Percentiles rank a stretch among this genome's conserved stretches.
These are phyloP conservation scores for Stenopsyche tienmushanensis DNA, from an alignment of 1,140 invertebrate genomes.

Conservation along the genomic window DNA sequence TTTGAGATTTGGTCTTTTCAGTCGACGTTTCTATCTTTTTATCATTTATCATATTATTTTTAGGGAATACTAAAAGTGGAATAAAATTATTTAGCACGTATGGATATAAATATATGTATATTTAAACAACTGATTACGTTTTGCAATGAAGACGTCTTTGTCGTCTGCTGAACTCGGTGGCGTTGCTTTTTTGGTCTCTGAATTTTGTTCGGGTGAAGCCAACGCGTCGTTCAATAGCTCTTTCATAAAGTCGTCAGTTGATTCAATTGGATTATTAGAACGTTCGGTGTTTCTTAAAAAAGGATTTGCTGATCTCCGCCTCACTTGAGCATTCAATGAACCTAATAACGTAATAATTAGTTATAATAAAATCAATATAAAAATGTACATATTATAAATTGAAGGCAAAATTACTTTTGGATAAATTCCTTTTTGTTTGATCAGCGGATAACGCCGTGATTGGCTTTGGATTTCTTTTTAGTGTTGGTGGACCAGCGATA, in stretches of 20 bases:
- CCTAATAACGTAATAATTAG: background rate
- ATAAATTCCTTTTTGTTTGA: conserved; percentile 26
- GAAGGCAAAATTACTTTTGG: conserved; percentile 13
- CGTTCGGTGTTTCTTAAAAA: background rate
- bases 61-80: no score
- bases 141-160: conserved; percentile 24
- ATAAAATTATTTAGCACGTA: no score
- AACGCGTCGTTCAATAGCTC: conserved; percentile 20
- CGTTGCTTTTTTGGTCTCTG: background rate
- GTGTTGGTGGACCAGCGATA: conserved; percentile 22
- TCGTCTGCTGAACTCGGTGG: background rate
- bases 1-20: no score
- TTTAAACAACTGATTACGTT: conserved; percentile 26
- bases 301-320: conserved; percentile 7
- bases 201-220: background rate
- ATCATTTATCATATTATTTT: no score
- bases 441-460: conserved; percentile 29
- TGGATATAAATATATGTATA: no score
- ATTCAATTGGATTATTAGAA: background rate
- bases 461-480: background rate
- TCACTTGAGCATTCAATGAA: background rate
- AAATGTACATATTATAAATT: background rate
- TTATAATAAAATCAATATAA: background rate
- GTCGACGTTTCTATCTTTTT: no score
- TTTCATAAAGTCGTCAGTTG: background rate